Conservation (phyloP, 2,797 vertebrate species). For the Sebastes umbrosus region DNA sequence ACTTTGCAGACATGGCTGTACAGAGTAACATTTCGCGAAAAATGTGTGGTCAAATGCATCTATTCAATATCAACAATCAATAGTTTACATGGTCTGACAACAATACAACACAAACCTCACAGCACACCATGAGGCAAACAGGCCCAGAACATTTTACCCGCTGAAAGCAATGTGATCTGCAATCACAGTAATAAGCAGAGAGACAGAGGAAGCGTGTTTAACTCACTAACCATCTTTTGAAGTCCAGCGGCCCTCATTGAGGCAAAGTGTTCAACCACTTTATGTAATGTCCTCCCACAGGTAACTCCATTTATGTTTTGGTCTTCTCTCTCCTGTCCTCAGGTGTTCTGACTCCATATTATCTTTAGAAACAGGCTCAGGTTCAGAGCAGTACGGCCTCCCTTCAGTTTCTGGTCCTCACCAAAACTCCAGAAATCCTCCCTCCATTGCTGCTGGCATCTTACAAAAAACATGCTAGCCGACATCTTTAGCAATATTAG, state of each 20-base stretch:
- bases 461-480: background rate
- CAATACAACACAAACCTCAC: background rate
- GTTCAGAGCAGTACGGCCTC: background rate
- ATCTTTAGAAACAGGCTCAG: background rate
- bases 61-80: background rate
- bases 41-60: background rate
- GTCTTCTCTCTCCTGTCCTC: background rate
- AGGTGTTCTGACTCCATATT: background rate
- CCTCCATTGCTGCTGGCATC: background rate
- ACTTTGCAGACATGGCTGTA: background rate
- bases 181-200: background rate
- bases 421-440: background rate
- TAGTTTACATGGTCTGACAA: background rate
- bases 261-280: background rate
- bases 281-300: background rate
- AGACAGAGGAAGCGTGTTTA: too few relatives aligned
- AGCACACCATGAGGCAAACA: background rate
- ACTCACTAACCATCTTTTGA: accelerated
- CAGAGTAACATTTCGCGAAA: background rate
- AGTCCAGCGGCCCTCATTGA: too few relatives aligned
- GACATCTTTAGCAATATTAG: background rate
- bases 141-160: background rate
- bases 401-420: background rate
- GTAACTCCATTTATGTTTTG: background rate
- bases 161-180: background rate